phyloP scores from a whole-genome alignment of 2,797 vertebrate genomes.

The Tarsius wallacei region DNA sequence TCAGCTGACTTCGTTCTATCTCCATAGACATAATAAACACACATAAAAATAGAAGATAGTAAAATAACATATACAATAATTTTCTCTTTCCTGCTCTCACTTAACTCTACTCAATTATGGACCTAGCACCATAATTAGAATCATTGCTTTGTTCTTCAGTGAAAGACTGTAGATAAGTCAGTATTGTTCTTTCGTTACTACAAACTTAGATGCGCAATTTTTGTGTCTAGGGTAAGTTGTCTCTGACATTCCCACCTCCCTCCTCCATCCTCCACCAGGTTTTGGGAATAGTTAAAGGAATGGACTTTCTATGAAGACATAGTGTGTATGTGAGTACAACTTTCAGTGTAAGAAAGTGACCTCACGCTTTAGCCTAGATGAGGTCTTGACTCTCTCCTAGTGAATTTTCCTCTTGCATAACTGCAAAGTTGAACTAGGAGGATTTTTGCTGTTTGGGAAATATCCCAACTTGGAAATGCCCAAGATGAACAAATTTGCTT shows the following conservation, averaged over 20 bases:
- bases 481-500: not conserved
- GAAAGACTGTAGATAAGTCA: not conserved
- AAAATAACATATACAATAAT: not conserved
- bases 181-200: not conserved
- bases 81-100: not conserved
- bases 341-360: not conserved
- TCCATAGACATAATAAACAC: not conserved
- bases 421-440: not conserved
- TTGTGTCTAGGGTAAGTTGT: not conserved
- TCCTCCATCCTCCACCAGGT: not conserved
- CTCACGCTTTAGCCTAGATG: not conserved
- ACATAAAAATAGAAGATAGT: not conserved
- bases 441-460: not conserved
- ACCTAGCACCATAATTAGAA: slow-evolving; percentile 8
- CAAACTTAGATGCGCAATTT: not conserved
- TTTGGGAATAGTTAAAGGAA: not conserved
- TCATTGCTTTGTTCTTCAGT: not conserved
- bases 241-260: not conserved
- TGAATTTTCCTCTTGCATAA: not conserved
- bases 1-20: not conserved
- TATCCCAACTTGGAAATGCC: not conserved
- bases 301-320: not conserved
- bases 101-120: not conserved
- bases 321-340: not conserved
- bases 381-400: not conserved